These are phyloP conservation scores for Phataginus tricuspis DNA, from an alignment of 2,797 vertebrate genomes.

Conservation along the genomic window DNA sequence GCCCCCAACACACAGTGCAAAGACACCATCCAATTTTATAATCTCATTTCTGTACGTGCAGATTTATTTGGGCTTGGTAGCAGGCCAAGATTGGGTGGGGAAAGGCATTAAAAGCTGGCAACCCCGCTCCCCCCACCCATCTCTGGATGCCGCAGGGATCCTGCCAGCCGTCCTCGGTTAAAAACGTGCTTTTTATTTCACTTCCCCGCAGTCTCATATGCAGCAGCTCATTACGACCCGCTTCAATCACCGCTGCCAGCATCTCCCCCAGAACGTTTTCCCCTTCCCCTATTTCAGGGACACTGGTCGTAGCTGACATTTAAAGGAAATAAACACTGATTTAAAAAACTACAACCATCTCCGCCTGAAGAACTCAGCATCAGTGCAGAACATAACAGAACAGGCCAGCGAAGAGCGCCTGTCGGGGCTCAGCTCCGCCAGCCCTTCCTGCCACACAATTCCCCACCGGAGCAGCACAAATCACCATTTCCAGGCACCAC, in stretches of 20 bases:
- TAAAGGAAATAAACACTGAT: constrained; percentile 65
- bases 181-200: constrained; percentile 70
- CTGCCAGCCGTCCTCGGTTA: constrained; percentile 62
- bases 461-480: constrained; percentile 17
- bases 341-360: neutral
- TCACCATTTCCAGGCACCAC: constrained; percentile 64
- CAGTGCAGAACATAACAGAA: neutral
- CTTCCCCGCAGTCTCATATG: neutral
- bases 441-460: neutral
- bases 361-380: neutral
- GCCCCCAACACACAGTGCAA: constrained; percentile 36
- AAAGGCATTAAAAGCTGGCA: constrained; percentile 71
- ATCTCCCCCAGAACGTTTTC: neutral
- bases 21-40: constrained; percentile 66
- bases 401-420: neutral
- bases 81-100: constrained; percentile 49
- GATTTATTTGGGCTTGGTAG: constrained; percentile 47
- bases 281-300: constrained; percentile 16
- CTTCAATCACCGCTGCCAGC: neutral
- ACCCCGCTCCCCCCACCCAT: neutral
- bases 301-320: constrained; percentile 40
- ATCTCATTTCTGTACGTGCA: neutral
- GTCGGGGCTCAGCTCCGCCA: neutral
- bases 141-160: constrained; percentile 48
- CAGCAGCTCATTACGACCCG: constrained; percentile 48